Percentiles rank a stretch among this genome's conserved stretches.
These are phyloP conservation scores for Odontamblyopus lacepedii DNA, from an alignment of 2,797 vertebrate genomes.

Conservation along the genomic window DNA sequence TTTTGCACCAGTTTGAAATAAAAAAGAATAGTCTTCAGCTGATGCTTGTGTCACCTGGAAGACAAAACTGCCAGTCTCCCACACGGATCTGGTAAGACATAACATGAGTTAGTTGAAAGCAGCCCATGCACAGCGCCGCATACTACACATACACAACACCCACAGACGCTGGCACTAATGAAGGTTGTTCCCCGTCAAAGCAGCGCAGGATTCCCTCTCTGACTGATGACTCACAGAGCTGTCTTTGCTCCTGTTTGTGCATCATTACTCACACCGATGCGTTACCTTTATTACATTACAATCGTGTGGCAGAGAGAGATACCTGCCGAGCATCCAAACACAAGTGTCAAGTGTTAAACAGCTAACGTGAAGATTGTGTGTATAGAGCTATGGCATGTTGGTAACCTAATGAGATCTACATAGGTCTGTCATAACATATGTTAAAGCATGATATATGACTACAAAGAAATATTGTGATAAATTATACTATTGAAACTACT, in stretches of 20 bases:
- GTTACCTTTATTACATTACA: conserved; percentile 38
- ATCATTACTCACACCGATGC: conserved; percentile 51
- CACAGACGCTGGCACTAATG: conserved; percentile 47
- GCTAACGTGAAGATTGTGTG: conserved; percentile 26
- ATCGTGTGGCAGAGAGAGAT: conserved; percentile 29
- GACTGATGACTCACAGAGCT: conserved; percentile 65
- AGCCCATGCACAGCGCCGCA: not conserved
- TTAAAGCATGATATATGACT: too few relatives aligned
- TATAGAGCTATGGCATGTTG: conserved; percentile 26
- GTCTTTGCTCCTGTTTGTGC: conserved; percentile 54
- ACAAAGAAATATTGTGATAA: too few relatives aligned
- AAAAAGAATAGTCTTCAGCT: conserved; percentile 10
- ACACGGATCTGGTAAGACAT: conserved; percentile 26
- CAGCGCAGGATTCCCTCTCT: conserved; percentile 65
- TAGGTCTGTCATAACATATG: too few relatives aligned
- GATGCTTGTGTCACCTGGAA: conserved; percentile 3
- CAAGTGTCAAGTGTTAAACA: conserved; percentile 29
- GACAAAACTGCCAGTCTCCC: conserved; percentile 31
- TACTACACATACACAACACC: conserved; percentile 11
- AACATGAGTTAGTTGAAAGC: conserved; percentile 36
- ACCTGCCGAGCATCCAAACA: conserved; percentile 23
- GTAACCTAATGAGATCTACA: conserved; percentile 44
- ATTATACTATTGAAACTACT: too few relatives aligned
- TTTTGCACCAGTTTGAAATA: not conserved
- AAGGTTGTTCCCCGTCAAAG: conserved; percentile 65